Evolutionary conservation across 2,888 invertebrate genomes (phyloP).

Genomic region (Argyra leucocephala): DNA sequence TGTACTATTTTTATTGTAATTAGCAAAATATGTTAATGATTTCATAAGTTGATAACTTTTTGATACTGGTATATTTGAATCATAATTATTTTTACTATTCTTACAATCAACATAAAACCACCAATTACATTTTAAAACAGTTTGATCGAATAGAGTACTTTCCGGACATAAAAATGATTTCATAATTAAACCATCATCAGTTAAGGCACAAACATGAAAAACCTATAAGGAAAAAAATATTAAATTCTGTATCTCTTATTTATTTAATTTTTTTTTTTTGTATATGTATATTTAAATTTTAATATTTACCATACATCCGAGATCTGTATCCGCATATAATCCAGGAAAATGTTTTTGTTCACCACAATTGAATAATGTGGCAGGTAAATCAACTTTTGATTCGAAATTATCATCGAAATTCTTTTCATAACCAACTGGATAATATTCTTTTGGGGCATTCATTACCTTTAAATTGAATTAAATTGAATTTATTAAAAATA

Average conservation of each 20-base stretch:
- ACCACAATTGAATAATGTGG: conserved; percentile 74
- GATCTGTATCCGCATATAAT: conserved; percentile 74
- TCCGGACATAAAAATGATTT: conserved; percentile 87
- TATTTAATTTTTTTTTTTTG: neutral
- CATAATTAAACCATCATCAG: conserved; percentile 80
- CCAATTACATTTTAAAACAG: conserved; percentile 86
- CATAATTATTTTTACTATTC: conserved; percentile 67
- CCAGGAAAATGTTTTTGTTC: conserved; percentile 87
- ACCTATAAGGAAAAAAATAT: conserved; percentile 51
- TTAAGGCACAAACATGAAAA: conserved; percentile 82
- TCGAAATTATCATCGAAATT: conserved; percentile 82
- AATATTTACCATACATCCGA: conserved; percentile 73
- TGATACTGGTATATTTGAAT: conserved; percentile 82
- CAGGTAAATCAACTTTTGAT: conserved; percentile 73
- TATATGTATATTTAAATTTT: conserved; percentile 11
- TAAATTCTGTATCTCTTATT: neutral
- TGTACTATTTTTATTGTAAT: conserved; percentile 59
- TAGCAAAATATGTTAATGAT: conserved; percentile 78
- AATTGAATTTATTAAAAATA: neutral
- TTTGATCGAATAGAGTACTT: conserved; percentile 83
- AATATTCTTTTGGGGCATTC: conserved; percentile 83
- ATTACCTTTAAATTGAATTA: conserved; percentile 66
- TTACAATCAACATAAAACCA: conserved; percentile 91
- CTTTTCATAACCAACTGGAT: conserved; percentile 79
- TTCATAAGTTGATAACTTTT: conserved; percentile 88